A percentile compares a stretch with the other conserved stretches of the same genome.
Conservation (phyloP, 2,888 invertebrate genomes). For the Coleophora deauratella region DNA sequence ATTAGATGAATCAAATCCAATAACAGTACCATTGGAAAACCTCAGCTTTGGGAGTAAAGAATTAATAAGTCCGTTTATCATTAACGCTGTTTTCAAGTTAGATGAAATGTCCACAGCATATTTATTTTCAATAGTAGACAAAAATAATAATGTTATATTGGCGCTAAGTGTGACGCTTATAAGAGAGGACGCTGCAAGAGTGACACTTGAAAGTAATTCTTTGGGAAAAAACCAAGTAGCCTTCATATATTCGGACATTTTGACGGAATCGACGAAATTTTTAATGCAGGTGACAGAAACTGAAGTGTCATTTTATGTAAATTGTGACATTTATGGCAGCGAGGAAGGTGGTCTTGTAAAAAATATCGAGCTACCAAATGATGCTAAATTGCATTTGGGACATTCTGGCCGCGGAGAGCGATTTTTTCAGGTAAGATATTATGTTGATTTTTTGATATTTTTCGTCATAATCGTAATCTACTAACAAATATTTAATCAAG, state of each 20-base stretch:
- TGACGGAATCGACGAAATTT: slow-evolving; percentile 21
- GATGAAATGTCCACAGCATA: slow-evolving; percentile 22
- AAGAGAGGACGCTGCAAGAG: slow-evolving; percentile 10
- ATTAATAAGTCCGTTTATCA: slow-evolving; percentile 32
- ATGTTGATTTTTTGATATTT: too few relatives aligned
- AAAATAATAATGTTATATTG: slow-evolving; percentile 17
- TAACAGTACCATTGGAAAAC: slow-evolving; percentile 10
- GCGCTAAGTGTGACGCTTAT: slow-evolving; percentile 26
- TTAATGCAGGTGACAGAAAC: slow-evolving; percentile 22
- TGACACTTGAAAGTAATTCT: slow-evolving; percentile 16
- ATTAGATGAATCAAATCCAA: slow-evolving; percentile 13
- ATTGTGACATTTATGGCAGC: too few relatives aligned
- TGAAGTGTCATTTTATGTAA: slow-evolving; percentile 16
- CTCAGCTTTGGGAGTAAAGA: slow-evolving; percentile 14
- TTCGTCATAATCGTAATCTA: too few relatives aligned
- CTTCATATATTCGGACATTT: not conserved
- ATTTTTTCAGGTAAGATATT: slow-evolving; percentile 14
- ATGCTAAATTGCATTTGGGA: slow-evolving; percentile 10
- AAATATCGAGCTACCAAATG: slow-evolving; percentile 11
- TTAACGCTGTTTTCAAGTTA: slow-evolving; percentile 34
- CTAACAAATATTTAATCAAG: too few relatives aligned
- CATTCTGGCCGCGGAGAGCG: slow-evolving; percentile 4
- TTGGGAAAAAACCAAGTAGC: slow-evolving; percentile 1
- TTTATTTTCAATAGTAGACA: slow-evolving; percentile 38
- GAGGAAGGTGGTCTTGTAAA: slow-evolving; percentile 3